Conservation (phyloP, 2,888 invertebrate genomes). For the Schizotus pectinicornis region DNA sequence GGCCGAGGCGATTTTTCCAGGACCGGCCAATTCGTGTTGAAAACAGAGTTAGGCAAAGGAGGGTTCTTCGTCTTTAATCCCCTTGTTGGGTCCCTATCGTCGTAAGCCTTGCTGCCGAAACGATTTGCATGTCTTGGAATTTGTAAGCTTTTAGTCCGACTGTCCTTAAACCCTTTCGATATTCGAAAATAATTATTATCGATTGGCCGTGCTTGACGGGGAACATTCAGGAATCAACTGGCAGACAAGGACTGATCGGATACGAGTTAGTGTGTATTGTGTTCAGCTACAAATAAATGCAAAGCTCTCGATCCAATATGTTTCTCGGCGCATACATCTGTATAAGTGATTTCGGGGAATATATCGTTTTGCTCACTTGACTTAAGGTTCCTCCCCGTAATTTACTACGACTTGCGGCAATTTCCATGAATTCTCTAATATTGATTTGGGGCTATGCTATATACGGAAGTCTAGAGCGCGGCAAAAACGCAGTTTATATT, state of each 20-base stretch:
- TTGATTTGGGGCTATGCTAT: no score
- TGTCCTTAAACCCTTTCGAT: background rate
- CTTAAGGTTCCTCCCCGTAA: conserved; percentile 13
- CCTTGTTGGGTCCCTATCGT: conserved; percentile 34
- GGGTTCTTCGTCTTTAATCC: conserved; percentile 47
- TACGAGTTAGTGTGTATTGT: conserved; percentile 9
- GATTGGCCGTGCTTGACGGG: no score
- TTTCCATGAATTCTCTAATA: conserved; percentile 2
- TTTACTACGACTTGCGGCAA: conserved; percentile 11
- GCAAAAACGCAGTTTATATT: no score
- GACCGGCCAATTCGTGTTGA: conserved; percentile 49
- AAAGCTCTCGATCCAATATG: conserved; percentile 41
- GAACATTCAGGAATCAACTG: no score
- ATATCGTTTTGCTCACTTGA: conserved; percentile 38
- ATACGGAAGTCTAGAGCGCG: no score
- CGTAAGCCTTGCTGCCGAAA: conserved; percentile 15
- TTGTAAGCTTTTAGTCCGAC: conserved; percentile 12
- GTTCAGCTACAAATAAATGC: conserved; percentile 35
- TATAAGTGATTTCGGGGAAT: conserved; percentile 39
- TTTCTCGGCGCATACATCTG: conserved; percentile 40
- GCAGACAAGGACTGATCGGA: conserved; percentile 8
- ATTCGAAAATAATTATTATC: background rate
- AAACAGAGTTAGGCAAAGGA: conserved; percentile 48
- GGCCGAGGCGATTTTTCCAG: background rate
- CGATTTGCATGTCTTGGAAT: conserved; percentile 31